Evolutionary conservation across 2,797 vertebrate genomes (phyloP).

Genomic region (Ctenopoma multispine): DNA sequence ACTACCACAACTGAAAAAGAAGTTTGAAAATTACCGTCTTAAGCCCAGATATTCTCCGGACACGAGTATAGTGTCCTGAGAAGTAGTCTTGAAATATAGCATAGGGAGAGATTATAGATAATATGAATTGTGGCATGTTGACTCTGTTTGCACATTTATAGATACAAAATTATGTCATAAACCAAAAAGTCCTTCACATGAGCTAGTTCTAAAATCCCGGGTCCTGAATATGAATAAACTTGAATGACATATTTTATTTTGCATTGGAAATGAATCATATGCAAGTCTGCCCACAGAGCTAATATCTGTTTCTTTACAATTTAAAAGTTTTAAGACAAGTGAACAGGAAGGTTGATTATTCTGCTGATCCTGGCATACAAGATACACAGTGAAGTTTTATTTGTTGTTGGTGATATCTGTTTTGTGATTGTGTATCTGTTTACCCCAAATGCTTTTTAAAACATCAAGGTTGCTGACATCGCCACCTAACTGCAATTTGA

Average conservation of each 20-base stretch:
- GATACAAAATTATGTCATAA: rapidly evolving
- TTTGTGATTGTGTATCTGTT: neutral
- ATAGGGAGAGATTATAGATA: neutral
- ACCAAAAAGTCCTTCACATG: no score
- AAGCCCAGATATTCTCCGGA: neutral
- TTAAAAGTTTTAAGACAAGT: neutral
- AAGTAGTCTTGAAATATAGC: no score
- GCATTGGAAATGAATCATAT: neutral
- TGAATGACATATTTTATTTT: neutral
- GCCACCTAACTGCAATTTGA: constrained; percentile 45
- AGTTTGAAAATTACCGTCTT: neutral
- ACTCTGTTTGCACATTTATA: neutral
- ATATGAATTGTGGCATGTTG: no score
- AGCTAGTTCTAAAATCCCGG: neutral
- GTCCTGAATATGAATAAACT: neutral
- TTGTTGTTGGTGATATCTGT: neutral
- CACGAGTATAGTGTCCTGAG: neutral
- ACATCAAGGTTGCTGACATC: neutral
- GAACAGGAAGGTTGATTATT: neutral
- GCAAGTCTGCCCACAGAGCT: constrained; percentile 3
- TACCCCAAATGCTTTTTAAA: constrained; percentile 39
- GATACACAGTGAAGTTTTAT: neutral
- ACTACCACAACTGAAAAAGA: neutral
- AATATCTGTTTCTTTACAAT: neutral
- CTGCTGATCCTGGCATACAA: neutral